Conservation (phyloP, 2,888 invertebrate genomes). For the Cheilosia scutellata region DNA sequence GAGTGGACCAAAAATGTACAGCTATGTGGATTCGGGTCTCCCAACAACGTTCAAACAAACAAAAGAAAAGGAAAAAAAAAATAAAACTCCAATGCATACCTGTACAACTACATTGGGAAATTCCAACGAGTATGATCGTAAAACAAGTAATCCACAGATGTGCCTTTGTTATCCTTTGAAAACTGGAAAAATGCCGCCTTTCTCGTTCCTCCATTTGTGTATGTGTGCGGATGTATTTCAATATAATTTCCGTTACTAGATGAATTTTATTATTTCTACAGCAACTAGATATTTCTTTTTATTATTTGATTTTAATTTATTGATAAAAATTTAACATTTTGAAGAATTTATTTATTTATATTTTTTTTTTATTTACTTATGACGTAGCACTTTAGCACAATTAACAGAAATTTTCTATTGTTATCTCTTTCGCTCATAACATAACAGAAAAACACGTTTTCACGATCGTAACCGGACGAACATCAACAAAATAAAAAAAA, state of each 20-base stretch:
- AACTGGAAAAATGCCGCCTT: constrained; percentile 68
- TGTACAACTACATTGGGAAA: constrained; percentile 70
- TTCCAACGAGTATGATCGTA: constrained; percentile 67
- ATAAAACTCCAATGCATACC: constrained; percentile 56
- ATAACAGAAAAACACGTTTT: constrained; percentile 60
- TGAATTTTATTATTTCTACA: neutral
- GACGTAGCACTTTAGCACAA: constrained; percentile 62
- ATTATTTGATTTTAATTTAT: constrained; percentile 10
- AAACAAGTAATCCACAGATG: constrained; percentile 74
- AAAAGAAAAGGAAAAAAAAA: constrained; percentile 10
- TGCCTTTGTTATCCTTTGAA: constrained; percentile 75
- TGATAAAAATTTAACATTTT: constrained; percentile 21
- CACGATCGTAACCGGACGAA: constrained; percentile 27
- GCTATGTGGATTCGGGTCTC: constrained; percentile 21
- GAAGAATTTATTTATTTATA: constrained; percentile 3
- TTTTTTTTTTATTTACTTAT: constrained; percentile 45
- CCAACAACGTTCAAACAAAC: neutral
- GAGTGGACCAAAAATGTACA: constrained; percentile 39
- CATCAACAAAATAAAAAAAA: constrained; percentile 6
- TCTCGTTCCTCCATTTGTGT: constrained; percentile 70
- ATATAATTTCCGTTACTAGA: constrained; percentile 5
- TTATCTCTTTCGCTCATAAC: constrained; percentile 46
- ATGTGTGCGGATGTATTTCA: constrained; percentile 26
- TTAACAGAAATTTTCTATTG: constrained; percentile 35
- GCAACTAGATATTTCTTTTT: constrained; percentile 20